Evolutionary conservation across 2,113 vertebrate genomes (phyloP).

Genomic region (Engystomops pustulosus): DNA sequence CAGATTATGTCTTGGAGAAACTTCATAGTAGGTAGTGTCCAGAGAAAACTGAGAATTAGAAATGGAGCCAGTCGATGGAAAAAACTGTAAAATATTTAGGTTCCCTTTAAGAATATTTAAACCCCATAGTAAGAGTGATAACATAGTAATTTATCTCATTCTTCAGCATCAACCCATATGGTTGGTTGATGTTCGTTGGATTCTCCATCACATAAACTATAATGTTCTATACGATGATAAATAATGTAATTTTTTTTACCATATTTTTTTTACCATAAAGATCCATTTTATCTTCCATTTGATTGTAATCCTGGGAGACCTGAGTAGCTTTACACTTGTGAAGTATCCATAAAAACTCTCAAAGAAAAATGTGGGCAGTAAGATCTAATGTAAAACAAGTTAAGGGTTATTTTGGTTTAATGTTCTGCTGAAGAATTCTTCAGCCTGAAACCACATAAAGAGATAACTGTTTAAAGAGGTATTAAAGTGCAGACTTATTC

Average conservation of each 20-base stretch:
- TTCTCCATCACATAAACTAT: neutral
- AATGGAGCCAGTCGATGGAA: too few species aligned
- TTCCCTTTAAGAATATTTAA: neutral
- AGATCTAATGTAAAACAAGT: constrained; percentile 2
- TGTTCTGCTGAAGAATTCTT: neutral
- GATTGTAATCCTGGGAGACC: neutral
- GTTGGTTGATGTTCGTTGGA: neutral
- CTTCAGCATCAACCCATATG: neutral
- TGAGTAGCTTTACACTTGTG: too few species aligned
- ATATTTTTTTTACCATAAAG: too few species aligned
- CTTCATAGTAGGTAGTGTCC: too few species aligned
- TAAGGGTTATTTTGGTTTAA: constrained; percentile 21
- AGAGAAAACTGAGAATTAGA: too few species aligned
- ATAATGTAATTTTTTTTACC: too few species aligned
- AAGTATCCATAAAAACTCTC: neutral
- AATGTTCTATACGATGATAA: too few species aligned
- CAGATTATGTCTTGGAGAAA: too few species aligned
- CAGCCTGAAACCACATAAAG: constrained; percentile 9
- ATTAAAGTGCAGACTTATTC: neutral
- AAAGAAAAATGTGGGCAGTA: neutral
- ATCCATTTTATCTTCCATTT: neutral
- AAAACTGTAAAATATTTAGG: too few species aligned
- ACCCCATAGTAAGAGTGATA: neutral
- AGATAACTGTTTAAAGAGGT: neutral
- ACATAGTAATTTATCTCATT: neutral